Evolutionary conservation across 2,888 invertebrate genomes (phyloP).

Genomic region (Melangyna quadrimaculata): DNA sequence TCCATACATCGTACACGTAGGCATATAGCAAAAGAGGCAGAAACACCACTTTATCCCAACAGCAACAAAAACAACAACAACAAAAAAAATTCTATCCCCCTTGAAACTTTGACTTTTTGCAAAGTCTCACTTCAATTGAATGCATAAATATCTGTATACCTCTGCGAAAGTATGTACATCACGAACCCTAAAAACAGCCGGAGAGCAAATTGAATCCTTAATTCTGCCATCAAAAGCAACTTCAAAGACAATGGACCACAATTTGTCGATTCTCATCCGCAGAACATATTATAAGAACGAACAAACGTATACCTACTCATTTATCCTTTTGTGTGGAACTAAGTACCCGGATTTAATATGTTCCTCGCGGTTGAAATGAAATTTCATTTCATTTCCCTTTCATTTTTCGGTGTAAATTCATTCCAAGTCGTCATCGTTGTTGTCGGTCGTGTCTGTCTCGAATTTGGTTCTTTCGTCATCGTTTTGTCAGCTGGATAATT

Average conservation of each 20-base stretch:
- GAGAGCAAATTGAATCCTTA: constrained; percentile 65
- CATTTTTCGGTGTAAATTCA: constrained; percentile 40
- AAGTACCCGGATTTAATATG: constrained; percentile 72
- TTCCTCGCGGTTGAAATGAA: constrained; percentile 70
- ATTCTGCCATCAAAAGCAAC: constrained; percentile 64
- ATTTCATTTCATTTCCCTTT: constrained; percentile 69
- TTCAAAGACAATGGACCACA: constrained; percentile 72
- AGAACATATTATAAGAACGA: not conserved
- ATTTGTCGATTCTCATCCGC: constrained; percentile 66
- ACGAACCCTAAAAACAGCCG: constrained; percentile 19
- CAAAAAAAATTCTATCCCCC: not conserved
- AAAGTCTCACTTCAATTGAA: constrained; percentile 54
- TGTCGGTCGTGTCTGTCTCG: not conserved
- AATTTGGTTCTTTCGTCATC: not conserved
- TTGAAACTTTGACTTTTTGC: constrained; percentile 39
- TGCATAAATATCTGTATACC: not conserved
- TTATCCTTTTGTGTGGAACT: constrained; percentile 61
- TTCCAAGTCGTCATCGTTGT: not conserved
- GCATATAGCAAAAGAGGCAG: not conserved
- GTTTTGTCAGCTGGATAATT: constrained; percentile 58
- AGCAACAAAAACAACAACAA: not conserved
- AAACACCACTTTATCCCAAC: not conserved
- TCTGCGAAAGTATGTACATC: not conserved
- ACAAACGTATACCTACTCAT: not conserved
- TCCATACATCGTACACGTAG: not conserved